Conservation (phyloP, 2,797 vertebrate species). For the Tiaroga cobitis region DNA sequence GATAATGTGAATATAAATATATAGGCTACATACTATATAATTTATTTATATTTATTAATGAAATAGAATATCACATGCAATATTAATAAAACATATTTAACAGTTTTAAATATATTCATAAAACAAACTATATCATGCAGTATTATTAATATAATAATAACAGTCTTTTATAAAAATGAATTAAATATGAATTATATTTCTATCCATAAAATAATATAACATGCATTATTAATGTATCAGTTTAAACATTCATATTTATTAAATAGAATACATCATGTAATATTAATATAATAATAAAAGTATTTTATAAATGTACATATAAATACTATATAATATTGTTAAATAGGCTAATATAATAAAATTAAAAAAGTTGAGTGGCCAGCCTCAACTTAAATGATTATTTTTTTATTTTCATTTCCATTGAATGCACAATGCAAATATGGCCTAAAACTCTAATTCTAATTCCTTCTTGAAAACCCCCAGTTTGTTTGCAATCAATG, state of each 20-base stretch:
- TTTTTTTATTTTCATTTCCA: neutral
- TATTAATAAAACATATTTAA: neutral
- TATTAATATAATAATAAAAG: neutral
- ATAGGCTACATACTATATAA: neutral
- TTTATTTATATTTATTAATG: neutral
- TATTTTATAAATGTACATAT: too few species aligned
- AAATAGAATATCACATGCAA: neutral
- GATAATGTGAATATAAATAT: neutral
- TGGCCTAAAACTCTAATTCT: neutral
- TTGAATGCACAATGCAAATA: neutral
- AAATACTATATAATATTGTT: neutral
- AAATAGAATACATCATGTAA: neutral
- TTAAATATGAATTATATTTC: neutral
- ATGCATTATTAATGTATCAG: neutral
- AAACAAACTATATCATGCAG: neutral
- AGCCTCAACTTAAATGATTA: neutral
- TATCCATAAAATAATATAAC: neutral
- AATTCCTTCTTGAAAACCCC: neutral
- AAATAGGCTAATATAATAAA: neutral
- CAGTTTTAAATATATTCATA: neutral
- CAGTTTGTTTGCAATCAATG: constrained; percentile 15
- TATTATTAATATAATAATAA: neutral
- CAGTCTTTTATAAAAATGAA: neutral
- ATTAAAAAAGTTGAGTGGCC: neutral
- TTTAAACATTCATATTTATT: neutral